A percentile compares a stretch with the other conserved stretches of the same genome.
phyloP scores from a whole-genome alignment of 2,797 vertebrate genomes.

The Chanos chanos region DNA sequence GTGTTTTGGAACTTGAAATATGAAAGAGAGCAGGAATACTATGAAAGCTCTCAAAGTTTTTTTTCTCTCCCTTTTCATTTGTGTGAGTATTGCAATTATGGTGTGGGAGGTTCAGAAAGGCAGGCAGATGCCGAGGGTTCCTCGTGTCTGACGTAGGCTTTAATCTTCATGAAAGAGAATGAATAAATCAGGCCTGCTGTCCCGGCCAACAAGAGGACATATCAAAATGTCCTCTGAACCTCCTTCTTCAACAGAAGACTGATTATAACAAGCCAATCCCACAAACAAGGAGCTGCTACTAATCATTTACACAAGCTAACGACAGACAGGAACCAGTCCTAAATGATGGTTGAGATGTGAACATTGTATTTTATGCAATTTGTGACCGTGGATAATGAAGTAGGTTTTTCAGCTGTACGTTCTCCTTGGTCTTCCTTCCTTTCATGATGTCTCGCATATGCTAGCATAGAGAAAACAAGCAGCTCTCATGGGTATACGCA shows the following conservation, averaged over 20 bases:
- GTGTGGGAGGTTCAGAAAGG: background rate
- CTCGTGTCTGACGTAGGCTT: conserved; percentile 16
- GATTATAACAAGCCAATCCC: conserved; percentile 14
- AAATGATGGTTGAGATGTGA: too few relatives aligned
- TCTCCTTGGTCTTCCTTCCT: too few relatives aligned
- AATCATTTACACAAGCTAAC: conserved; percentile 4
- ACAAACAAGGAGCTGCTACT: background rate
- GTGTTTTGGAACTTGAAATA: background rate
- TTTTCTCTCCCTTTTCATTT: background rate
- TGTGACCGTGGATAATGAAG: too few relatives aligned
- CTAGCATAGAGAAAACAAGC: too few relatives aligned
- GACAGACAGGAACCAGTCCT: too few relatives aligned
- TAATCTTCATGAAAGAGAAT: conserved; percentile 32
- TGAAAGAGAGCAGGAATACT: background rate
- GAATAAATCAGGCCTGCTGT: conserved; percentile 8
- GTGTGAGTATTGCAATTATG: background rate
- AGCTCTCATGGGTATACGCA: too few relatives aligned
- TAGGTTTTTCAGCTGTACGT: too few relatives aligned
- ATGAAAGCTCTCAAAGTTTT: background rate
- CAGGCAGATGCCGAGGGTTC: conserved; percentile 12
- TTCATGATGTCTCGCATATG: too few relatives aligned
- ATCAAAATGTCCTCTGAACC: background rate
- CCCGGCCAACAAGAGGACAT: conserved; percentile 7
- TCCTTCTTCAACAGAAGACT: conserved; percentile 8
- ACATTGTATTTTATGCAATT: too few relatives aligned